Conservation (phyloP, 2,113 vertebrate genomes). For the Dolichallabes microphthalmus region DNA sequence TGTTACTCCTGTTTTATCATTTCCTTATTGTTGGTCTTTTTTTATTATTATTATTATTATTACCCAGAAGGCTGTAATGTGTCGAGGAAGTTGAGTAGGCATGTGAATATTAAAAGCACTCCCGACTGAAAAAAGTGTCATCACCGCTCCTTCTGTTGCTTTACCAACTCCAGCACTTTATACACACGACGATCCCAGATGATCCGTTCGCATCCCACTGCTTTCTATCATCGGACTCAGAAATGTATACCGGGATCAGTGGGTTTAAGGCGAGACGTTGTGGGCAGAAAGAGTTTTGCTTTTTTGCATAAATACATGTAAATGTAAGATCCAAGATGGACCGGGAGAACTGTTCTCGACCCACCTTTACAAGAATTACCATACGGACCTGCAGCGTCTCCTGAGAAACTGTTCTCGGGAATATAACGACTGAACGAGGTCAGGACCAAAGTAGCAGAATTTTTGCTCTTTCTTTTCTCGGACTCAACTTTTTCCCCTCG, state of each 20-base stretch:
- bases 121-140: not conserved
- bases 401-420: not conserved
- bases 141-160: constrained; percentile 1
- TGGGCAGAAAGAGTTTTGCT: not conserved
- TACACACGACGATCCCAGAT: not conserved
- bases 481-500: not conserved
- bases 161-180: not conserved
- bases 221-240: not conserved
- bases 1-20: not conserved
- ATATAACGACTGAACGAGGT: not conserved
- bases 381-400: not conserved
- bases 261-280: not conserved
- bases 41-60: too few relatives aligned
- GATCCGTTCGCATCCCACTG: not conserved
- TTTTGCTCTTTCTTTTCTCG: not conserved
- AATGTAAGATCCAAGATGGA: not conserved
- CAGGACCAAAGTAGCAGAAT: not conserved
- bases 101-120: constrained; percentile 9
- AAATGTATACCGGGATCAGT: not conserved
- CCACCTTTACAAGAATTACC: not conserved
- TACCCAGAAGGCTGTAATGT: not conserved
- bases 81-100: constrained; percentile 1
- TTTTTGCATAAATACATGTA: not conserved
- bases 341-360: not conserved
- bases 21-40: not conserved